A percentile compares a stretch with the other conserved stretches of the same genome.
These are phyloP conservation scores for Andricus grossulariae DNA, from an alignment of 1,140 invertebrate species.

Conservation along the genomic window DNA sequence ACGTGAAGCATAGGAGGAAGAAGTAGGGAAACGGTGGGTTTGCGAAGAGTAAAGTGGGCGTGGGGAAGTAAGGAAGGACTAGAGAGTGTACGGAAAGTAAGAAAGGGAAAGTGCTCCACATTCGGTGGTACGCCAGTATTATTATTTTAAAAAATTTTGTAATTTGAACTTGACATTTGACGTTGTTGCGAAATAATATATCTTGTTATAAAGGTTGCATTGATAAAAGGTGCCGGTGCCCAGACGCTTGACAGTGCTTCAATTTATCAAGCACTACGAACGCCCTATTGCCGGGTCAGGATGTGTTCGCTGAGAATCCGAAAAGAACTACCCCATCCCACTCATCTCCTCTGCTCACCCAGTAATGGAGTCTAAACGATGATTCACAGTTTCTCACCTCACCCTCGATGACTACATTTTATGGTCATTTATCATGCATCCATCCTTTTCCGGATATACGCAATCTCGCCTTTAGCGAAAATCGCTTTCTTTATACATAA, in stretches of 20 bases:
- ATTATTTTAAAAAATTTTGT: background rate
- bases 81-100: too few species aligned
- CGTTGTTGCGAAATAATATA: conserved; percentile 57
- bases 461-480: background rate
- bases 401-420: conserved; percentile 21
- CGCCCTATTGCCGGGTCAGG: background rate
- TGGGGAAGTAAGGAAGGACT: too few species aligned
- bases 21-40: too few species aligned
- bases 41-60: too few species aligned
- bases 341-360: background rate
- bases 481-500: background rate
- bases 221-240: conserved; percentile 50
- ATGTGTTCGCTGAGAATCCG: conserved; percentile 4
- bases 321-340: conserved; percentile 4
- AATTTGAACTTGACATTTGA: conserved; percentile 46
- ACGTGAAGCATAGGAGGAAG: too few species aligned
- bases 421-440: conserved; percentile 36
- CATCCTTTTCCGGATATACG: background rate
- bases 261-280: conserved; percentile 55
- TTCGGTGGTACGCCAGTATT: too few species aligned
- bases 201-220: conserved; percentile 57
- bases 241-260: conserved; percentile 36
- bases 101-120: too few species aligned
- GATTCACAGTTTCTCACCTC: conserved; percentile 42
- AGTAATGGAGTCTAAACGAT: conserved; percentile 57